phyloP scores from a whole-genome alignment of 2,113 vertebrate species.

The Plecturocebus donacophilus region DNA sequence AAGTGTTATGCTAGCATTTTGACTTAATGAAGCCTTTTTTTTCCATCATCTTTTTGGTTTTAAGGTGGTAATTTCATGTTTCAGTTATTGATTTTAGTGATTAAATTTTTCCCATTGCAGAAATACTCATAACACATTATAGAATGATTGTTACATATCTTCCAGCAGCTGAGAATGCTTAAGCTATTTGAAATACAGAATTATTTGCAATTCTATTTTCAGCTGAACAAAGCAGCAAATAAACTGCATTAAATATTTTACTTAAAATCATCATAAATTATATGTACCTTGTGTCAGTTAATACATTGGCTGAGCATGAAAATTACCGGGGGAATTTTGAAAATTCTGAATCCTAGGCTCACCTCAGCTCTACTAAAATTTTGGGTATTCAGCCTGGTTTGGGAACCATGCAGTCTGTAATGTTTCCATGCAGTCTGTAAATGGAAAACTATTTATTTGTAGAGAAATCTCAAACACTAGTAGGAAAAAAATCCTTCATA shows the following conservation, averaged over 20 bases:
- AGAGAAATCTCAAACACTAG: conserved; percentile 16
- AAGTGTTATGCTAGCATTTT: conserved; percentile 33
- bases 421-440: background rate
- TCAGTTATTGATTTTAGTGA: conserved; percentile 29
- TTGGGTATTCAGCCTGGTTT: background rate
- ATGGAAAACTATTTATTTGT: background rate
- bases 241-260: conserved; percentile 33
- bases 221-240: conserved; percentile 6
- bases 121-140: background rate
- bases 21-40: conserved; percentile 27
- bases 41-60: background rate
- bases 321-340: background rate
- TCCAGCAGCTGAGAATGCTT: background rate
- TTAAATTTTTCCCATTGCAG: background rate
- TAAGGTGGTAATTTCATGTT: conserved; percentile 48
- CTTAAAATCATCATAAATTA: background rate
- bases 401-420: background rate
- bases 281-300: background rate
- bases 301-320: background rate
- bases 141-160: background rate
- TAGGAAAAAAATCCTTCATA: background rate
- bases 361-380: background rate
- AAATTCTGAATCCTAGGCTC: background rate
- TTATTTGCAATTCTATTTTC: conserved; percentile 41
- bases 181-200: conserved; percentile 48